Evolutionary conservation across 2,113 vertebrate species (phyloP).

Genomic region (Hypocryptadius cinnamomeus): DNA sequence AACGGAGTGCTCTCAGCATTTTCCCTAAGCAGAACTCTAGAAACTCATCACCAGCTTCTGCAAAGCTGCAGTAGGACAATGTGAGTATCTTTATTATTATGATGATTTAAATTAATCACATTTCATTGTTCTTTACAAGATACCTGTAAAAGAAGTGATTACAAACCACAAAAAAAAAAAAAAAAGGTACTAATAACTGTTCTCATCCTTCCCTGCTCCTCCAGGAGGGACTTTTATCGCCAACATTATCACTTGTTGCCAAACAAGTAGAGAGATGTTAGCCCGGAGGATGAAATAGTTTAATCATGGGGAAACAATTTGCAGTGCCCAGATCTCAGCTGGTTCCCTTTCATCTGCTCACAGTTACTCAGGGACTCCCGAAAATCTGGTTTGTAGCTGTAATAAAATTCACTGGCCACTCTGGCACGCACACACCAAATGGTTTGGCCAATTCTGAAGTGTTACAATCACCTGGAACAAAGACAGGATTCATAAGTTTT

Average conservation of each 20-base stretch:
- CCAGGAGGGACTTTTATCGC: constrained; percentile 29
- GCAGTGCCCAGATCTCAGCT: constrained; percentile 48
- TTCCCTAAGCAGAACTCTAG: neutral
- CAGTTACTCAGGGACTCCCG: constrained; percentile 35
- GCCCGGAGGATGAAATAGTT: constrained; percentile 59
- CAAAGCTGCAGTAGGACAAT: neutral
- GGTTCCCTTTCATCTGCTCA: constrained; percentile 51
- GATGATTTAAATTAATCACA: neutral
- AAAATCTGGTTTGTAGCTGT: constrained; percentile 52
- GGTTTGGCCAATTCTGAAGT: neutral
- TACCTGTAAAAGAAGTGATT: neutral
- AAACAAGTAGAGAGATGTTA: constrained; percentile 40
- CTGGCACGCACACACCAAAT: constrained; percentile 28
- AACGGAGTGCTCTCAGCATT: neutral
- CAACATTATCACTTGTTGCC: constrained; percentile 30
- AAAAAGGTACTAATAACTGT: neutral
- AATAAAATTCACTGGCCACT: constrained; percentile 59
- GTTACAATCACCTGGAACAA: neutral
- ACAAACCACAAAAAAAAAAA: neutral
- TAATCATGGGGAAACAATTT: constrained; percentile 58
- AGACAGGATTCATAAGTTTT: neutral
- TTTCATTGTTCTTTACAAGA: neutral
- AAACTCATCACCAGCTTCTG: neutral
- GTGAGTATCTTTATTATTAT: neutral
- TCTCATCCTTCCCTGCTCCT: neutral